Evolutionary conservation across 2,888 invertebrate species (phyloP), one percentile per base, ranked within the genome.

Genomic region (Diarsia mendica): DNA sequence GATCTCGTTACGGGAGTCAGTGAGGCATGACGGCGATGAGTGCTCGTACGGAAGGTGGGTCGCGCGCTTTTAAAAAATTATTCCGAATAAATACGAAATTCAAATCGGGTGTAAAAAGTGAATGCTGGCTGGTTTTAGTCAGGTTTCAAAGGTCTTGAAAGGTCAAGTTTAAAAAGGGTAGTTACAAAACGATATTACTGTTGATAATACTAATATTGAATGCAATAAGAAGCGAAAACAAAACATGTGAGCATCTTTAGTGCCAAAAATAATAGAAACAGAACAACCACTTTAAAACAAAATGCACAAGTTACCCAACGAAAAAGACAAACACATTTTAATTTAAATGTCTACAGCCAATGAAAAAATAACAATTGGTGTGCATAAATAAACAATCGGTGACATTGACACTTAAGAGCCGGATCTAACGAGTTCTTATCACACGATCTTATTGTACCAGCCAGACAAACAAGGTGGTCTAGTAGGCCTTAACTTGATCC

Each of bases 371-470:
- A 78, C 73, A 77, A 86, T 64, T 46, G 39, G 39, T 39, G 63
- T 63, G 70, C 68, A 85, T 79, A 82, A 77, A 82, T 77, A 85
- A 86, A 90, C 84, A 89, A 89, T 85, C 81, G 75, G 71, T 89
- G 94, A 94, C 94, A 95, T 94, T 95, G 95, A 95, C 94, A 93
- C 92, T 91, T 87, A 88, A 89, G 90, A 95, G 92, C 94, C 95
- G 95, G 96, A 95, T 94, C 92, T 92, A 92, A 91, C 88, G 88
- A 92, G 89, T 85, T 83, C 77, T 89, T 89, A 87, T 87, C 87
- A 76, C 70, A 77, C 77, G 88, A 89, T 90, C 89, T 80, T 80
- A 85, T 84, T 89, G 85, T 89, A 76, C 55, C 64, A 69, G 71
- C 39, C 79, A 71, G 72, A 63, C 83, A 61, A 64, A 80, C 82